Percentiles rank a stretch among this genome's conserved stretches.
These are phyloP conservation scores for Pangasius larnaudii DNA, from an alignment of 2,797 vertebrate species.

Conservation along the genomic window DNA sequence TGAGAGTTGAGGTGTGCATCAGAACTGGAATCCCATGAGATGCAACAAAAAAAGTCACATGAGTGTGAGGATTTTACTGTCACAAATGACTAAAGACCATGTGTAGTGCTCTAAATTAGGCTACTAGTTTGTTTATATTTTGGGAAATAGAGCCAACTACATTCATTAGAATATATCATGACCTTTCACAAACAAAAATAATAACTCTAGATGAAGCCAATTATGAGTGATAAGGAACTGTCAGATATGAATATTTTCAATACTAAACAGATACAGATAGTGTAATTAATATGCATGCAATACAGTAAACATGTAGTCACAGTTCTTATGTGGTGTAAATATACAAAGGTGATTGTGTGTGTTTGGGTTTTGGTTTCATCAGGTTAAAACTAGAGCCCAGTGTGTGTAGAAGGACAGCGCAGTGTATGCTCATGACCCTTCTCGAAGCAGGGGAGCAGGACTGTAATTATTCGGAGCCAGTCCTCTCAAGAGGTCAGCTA, in stretches of 20 bases:
- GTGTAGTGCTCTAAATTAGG: no score
- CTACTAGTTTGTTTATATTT: not conserved
- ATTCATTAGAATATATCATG: not conserved
- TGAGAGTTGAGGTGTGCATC: not conserved
- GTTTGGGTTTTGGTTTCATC: conserved; percentile 18
- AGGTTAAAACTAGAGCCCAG: not conserved
- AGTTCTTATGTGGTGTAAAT: conserved; percentile 23
- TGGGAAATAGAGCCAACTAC: not conserved
- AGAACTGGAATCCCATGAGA: not conserved
- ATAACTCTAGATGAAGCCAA: not conserved
- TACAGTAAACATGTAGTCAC: conserved; percentile 24
- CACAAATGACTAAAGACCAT: no score
- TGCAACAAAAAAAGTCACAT: no score
- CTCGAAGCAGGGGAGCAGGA: conserved; percentile 41
- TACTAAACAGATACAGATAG: not conserved
- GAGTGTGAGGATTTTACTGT: no score
- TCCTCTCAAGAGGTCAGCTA: conserved; percentile 58
- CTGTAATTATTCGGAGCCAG: conserved; percentile 62
- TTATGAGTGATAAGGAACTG: not conserved
- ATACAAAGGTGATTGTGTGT: not conserved
- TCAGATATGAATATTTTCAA: not conserved
- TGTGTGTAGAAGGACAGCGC: conserved; percentile 20
- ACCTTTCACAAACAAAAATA: not conserved
- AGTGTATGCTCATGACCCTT: not conserved
- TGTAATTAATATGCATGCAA: not conserved